phyloP scores from a whole-genome alignment of 2,113 vertebrate species.

The Poeciliopsis prolifica region DNA sequence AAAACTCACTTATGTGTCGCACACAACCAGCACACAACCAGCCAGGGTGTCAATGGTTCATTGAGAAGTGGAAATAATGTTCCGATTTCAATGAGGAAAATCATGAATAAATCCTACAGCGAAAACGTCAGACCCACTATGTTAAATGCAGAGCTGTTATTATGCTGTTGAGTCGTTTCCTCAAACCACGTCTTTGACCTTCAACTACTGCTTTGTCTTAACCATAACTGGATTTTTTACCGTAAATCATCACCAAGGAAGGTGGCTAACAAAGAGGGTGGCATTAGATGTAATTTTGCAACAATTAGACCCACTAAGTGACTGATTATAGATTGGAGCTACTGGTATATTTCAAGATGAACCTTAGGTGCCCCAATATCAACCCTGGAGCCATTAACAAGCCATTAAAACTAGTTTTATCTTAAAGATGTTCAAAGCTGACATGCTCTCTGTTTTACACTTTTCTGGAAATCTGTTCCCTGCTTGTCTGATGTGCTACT shows the following conservation, averaged over 20 bases:
- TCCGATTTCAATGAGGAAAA: background rate
- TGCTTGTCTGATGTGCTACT: background rate
- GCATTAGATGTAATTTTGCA: no score
- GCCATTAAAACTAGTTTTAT: no score
- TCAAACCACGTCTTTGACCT: background rate
- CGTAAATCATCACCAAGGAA: no score
- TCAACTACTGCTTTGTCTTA: background rate
- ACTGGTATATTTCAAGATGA: background rate
- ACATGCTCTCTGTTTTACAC: no score
- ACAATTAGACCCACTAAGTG: no score
- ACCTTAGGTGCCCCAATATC: background rate
- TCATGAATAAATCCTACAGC: conserved; percentile 37
- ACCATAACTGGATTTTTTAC: no score
- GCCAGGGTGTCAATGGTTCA: conserved; percentile 4
- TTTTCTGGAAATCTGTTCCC: background rate
- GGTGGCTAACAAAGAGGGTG: no score
- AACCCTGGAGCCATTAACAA: background rate
- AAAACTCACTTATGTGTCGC: conserved; percentile 14
- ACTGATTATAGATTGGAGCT: background rate
- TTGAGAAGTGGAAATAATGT: conserved; percentile 22
- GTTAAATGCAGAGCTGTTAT: background rate
- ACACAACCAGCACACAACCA: background rate
- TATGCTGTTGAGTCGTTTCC: background rate
- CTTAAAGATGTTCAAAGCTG: background rate
- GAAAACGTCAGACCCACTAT: background rate